Conservation (phyloP, 2,113 vertebrate genomes). For the Lathamus discolor region DNA sequence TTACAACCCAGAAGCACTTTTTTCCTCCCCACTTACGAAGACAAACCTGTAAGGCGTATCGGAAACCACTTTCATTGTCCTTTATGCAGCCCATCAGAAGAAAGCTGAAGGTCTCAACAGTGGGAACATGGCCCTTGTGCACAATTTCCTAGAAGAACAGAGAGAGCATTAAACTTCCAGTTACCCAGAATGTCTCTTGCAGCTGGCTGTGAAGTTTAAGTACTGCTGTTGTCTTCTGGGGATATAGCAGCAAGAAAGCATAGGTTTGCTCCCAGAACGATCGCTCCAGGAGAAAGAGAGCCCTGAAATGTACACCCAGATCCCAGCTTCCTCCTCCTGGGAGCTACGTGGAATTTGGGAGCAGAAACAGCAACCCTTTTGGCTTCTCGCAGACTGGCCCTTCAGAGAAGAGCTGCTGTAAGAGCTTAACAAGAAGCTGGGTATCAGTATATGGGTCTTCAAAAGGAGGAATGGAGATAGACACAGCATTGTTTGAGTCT, state of each 20-base stretch:
- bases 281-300: neutral
- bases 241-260: neutral
- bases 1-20: neutral
- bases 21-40: rapidly evolving
- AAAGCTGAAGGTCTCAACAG: constrained; percentile 89
- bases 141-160: constrained; percentile 84
- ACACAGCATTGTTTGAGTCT: neutral
- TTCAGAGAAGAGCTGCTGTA: neutral
- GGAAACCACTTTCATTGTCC: constrained; percentile 85
- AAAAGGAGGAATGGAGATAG: neutral
- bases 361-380: neutral
- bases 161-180: neutral
- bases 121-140: constrained; percentile 80
- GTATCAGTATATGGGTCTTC: neutral
- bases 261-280: neutral
- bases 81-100: constrained; percentile 91
- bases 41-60: constrained; percentile 86
- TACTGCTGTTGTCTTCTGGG: neutral
- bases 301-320: neutral
- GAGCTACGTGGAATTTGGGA: neutral
- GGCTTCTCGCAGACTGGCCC: neutral
- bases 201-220: neutral
- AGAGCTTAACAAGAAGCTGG: neutral
- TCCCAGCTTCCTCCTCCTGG: neutral
- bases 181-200: neutral